Evolutionary conservation across 1,140 invertebrate genomes (phyloP).

Genomic region (Ceratina calcarata): DNA sequence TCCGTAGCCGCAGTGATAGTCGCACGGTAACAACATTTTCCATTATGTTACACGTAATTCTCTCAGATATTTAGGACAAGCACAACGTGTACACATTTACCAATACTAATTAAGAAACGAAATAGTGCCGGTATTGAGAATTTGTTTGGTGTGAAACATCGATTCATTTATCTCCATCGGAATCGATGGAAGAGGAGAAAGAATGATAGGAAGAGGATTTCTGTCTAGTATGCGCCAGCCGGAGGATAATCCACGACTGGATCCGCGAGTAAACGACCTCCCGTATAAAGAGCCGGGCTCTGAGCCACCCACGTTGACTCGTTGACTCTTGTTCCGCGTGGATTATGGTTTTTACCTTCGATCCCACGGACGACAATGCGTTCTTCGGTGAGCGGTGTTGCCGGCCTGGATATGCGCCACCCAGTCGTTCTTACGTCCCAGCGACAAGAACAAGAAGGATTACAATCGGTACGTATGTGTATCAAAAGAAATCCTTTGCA

Average conservation of each 20-base stretch:
- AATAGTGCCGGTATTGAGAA: too few species aligned
- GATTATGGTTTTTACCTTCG: constrained; percentile 53
- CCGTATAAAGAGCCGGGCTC: constrained; percentile 35
- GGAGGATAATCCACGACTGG: constrained; percentile 39
- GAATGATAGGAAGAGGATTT: background rate
- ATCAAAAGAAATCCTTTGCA: constrained; percentile 21
- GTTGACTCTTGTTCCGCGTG: constrained; percentile 49
- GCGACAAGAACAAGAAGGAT: background rate
- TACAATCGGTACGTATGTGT: background rate
- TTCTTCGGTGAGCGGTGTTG: constrained; percentile 33
- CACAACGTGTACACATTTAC: background rate
- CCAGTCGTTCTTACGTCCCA: constrained; percentile 8
- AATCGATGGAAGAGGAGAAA: background rate
- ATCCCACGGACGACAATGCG: constrained; percentile 51
- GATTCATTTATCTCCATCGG: too few species aligned
- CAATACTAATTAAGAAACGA: background rate
- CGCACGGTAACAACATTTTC: background rate
- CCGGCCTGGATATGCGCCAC: constrained; percentile 38
- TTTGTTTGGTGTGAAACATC: too few species aligned
- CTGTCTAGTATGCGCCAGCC: constrained; percentile 22
- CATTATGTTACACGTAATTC: background rate
- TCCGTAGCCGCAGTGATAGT: too few species aligned
- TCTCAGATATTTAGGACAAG: background rate
- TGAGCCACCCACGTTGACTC: constrained; percentile 46
- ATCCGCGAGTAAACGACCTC: constrained; percentile 45